phyloP scores from a whole-genome alignment of 1,140 invertebrate genomes.

The Philopotamus ludificatus region DNA sequence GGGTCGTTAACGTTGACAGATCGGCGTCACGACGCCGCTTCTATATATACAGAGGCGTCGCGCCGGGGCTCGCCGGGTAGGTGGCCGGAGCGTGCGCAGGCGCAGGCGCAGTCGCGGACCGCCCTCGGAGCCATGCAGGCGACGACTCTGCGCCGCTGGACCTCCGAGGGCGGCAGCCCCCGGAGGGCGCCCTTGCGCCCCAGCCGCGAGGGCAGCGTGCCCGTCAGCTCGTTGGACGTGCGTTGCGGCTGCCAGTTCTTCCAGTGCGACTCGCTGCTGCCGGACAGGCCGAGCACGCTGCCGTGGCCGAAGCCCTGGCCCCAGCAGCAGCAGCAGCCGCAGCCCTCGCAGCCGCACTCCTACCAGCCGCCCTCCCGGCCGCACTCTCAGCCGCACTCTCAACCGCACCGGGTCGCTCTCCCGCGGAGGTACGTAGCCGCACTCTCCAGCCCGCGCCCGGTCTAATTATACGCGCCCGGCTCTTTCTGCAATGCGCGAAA shows the following conservation, averaged over 20 bases:
- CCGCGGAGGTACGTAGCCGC: slow-evolving; percentile 48
- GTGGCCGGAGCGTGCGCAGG: too few species aligned
- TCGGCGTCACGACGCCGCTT: too few species aligned
- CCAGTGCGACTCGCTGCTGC: slow-evolving; percentile 72
- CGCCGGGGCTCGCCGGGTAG: too few species aligned
- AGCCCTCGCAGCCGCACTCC: background rate
- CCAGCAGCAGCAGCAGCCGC: too few species aligned
- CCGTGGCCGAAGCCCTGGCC: background rate
- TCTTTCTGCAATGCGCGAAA: background rate
- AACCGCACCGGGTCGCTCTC: slow-evolving; percentile 52
- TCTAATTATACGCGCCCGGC: slow-evolving; percentile 18
- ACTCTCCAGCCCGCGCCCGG: slow-evolving; percentile 1
- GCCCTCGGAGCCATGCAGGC: slow-evolving; percentile 39
- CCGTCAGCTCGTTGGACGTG: slow-evolving; percentile 70
- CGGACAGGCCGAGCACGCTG: slow-evolving; percentile 42
- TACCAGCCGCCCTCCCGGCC: slow-evolving; percentile 47
- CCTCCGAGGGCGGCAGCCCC: slow-evolving; percentile 63
- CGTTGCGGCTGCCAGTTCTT: slow-evolving; percentile 83
- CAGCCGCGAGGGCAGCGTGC: slow-evolving; percentile 62
- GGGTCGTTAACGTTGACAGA: too few species aligned
- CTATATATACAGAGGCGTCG: too few species aligned
- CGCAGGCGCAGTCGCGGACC: background rate
- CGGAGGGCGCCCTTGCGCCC: slow-evolving; percentile 57
- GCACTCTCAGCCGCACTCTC: slow-evolving; percentile 44
- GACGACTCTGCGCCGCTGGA: slow-evolving; percentile 58